A percentile compares a stretch with the other conserved stretches of the same genome.
These are phyloP conservation scores for Drosophila falleni DNA, from an alignment of 2,888 invertebrate genomes.

Conservation along the genomic window DNA sequence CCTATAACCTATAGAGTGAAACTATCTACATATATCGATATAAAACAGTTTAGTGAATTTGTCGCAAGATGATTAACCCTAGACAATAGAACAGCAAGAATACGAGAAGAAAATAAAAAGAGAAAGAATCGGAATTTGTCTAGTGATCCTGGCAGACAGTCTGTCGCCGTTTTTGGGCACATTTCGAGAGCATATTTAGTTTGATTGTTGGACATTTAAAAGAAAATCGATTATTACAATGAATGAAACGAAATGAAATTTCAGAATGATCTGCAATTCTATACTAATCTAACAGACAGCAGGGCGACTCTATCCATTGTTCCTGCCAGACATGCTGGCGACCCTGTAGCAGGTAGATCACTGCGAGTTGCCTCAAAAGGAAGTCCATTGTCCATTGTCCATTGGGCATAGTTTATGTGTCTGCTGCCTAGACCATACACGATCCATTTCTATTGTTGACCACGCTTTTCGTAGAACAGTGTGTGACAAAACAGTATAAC, in stretches of 20 bases:
- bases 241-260: constrained; percentile 71
- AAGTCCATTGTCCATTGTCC: constrained; percentile 67
- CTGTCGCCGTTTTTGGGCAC: constrained; percentile 57
- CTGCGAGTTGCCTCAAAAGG: constrained; percentile 52
- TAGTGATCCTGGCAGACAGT: constrained; percentile 71
- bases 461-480: constrained; percentile 77
- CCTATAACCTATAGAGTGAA: constrained; percentile 5
- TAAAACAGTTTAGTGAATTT: constrained; percentile 47
- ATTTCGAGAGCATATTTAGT: constrained; percentile 39
- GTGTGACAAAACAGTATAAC: constrained; percentile 73
- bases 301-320: constrained; percentile 59
- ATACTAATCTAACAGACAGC: constrained; percentile 72
- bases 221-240: constrained; percentile 76
- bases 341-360: constrained; percentile 64
- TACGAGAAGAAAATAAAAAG: not conserved
- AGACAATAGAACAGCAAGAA: constrained; percentile 12
- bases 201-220: constrained; percentile 68
- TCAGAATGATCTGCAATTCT: constrained; percentile 81
- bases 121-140: constrained; percentile 5
- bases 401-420: constrained; percentile 67
- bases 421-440: constrained; percentile 44
- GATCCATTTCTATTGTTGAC: constrained; percentile 65
- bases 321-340: constrained; percentile 79
- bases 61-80: constrained; percentile 58
- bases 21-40: constrained; percentile 21